phyloP scores from a whole-genome alignment of 2,888 invertebrate species.

The Sussaba pulchella region DNA sequence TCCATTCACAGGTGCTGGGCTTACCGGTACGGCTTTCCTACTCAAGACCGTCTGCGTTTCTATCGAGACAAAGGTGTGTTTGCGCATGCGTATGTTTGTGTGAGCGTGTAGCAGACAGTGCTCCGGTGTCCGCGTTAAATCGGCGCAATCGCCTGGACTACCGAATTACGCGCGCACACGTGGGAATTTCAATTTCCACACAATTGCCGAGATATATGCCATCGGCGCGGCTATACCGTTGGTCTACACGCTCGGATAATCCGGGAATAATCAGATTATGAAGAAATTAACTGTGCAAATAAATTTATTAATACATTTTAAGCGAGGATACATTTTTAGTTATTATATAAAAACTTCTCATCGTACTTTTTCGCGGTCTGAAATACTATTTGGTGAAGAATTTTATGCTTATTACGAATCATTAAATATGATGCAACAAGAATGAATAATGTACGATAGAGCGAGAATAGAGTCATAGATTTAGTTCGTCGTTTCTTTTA shows the following conservation, averaged over 20 bases:
- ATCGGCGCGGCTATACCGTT: background rate
- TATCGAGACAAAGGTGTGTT: background rate
- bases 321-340: no score
- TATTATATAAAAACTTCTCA: no score
- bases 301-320: no score
- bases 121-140: conserved; percentile 53
- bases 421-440: no score
- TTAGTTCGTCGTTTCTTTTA: no score
- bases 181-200: conserved; percentile 61
- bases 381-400: no score
- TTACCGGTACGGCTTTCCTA: background rate
- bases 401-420: no score
- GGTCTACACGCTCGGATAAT: no score
- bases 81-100: conserved; percentile 3
- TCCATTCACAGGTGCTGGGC: background rate
- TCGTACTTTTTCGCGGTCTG: no score
- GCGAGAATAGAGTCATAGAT: no score
- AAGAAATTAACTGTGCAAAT: no score
- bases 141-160: conserved; percentile 38
- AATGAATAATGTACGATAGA: no score
- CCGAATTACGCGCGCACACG: conserved; percentile 37
- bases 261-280: conserved; percentile 8
- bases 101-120: background rate
- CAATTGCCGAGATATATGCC: conserved; percentile 37
- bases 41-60: background rate